Conservation (phyloP, 2,888 invertebrate genomes). For the Peribatodes rhomboidaria region DNA sequence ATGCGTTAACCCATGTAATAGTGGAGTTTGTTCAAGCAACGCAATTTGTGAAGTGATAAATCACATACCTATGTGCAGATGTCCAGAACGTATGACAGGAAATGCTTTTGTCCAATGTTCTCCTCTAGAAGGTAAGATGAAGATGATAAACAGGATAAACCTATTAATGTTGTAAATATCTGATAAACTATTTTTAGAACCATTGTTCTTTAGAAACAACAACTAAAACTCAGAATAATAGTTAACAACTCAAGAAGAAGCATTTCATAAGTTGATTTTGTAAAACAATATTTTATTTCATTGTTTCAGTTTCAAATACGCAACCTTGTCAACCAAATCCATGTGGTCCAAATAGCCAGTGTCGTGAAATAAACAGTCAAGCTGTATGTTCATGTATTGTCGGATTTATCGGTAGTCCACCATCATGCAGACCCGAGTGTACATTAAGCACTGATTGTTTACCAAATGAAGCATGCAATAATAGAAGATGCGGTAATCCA, state of each 20-base stretch:
- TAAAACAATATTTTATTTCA: not conserved
- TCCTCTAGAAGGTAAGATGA: conserved; percentile 70
- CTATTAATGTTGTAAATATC: too few relatives aligned
- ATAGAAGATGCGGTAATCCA: conserved; percentile 93
- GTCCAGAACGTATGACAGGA: conserved; percentile 89
- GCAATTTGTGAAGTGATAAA: conserved; percentile 91
- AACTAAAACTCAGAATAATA: not conserved
- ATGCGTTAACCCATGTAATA: conserved; percentile 90
- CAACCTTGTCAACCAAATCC: conserved; percentile 86
- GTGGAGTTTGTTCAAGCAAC: conserved; percentile 89
- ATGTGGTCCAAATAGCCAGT: conserved; percentile 93
- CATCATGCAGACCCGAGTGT: conserved; percentile 92
- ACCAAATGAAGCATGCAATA: conserved; percentile 91
- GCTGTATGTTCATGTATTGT: conserved; percentile 90
- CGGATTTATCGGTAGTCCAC: conserved; percentile 91
- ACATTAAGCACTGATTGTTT: conserved; percentile 91
- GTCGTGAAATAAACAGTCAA: conserved; percentile 90
- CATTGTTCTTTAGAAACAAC: too few relatives aligned
- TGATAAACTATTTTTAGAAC: too few relatives aligned
- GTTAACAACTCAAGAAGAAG: not conserved
- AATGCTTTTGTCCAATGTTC: conserved; percentile 89
- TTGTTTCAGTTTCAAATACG: conserved; percentile 67
- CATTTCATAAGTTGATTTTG: not conserved
- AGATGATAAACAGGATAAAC: not conserved
- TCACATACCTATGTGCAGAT: conserved; percentile 91